These are phyloP conservation scores for Spilogale gracilis DNA, from an alignment of 2,113 vertebrate genomes.

Conservation along the genomic window DNA sequence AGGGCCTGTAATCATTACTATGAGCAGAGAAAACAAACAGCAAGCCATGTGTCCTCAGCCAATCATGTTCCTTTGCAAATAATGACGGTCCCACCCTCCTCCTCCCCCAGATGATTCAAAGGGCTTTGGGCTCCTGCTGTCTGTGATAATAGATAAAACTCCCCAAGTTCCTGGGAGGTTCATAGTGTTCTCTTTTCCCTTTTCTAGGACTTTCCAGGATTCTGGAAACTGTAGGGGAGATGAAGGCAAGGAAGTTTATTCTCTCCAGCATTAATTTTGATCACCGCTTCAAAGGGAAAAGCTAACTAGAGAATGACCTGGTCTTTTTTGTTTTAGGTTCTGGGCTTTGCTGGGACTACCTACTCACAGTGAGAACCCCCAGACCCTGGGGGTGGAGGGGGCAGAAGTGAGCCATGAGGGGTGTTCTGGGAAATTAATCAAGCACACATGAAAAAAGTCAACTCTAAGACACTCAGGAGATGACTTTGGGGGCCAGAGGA, in stretches of 20 bases:
- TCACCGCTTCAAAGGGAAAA: neutral
- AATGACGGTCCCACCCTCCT: neutral
- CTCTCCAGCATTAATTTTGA: neutral
- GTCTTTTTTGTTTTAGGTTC: conserved; percentile 2
- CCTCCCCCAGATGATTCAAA: neutral
- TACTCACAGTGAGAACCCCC: neutral
- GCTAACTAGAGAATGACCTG: neutral
- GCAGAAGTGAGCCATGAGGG: too few relatives aligned
- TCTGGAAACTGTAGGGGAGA: neutral
- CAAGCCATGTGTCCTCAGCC: neutral
- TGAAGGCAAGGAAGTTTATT: neutral
- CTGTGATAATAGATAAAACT: neutral
- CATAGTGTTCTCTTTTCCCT: neutral
- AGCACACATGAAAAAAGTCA: neutral
- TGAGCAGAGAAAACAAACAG: conserved; percentile 14
- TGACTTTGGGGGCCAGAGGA: neutral
- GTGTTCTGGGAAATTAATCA: neutral
- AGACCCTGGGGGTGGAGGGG: neutral
- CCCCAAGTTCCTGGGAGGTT: neutral
- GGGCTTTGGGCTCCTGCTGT: neutral
- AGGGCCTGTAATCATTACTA: neutral
- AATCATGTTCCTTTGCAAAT: neutral
- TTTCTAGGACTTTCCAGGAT: neutral
- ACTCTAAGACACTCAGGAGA: neutral
- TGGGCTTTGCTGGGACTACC: neutral